A percentile compares a stretch with the other conserved stretches of the same genome.
Conservation (phyloP, 2,888 invertebrate genomes). For the Lepidonotus clava region DNA sequence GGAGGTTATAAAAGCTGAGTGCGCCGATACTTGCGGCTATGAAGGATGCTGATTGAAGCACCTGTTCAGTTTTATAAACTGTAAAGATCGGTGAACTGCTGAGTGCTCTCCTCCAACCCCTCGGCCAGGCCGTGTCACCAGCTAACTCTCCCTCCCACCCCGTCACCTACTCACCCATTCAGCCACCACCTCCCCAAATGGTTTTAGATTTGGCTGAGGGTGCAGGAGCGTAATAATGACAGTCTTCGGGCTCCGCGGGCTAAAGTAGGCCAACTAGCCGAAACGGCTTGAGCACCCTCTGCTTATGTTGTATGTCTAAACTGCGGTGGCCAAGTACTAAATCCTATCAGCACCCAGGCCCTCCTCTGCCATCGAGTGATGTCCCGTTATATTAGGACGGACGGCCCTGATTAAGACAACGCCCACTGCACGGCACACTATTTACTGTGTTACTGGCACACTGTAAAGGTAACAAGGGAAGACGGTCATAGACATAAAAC, state of each 20-base stretch:
- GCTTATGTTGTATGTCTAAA: constrained; percentile 26
- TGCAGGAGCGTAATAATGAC: constrained; percentile 46
- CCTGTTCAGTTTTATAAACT: constrained; percentile 15
- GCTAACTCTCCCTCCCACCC: neutral
- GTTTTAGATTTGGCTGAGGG: neutral
- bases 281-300: constrained; percentile 24
- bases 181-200: neutral
- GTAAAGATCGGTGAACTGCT: neutral
- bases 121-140: neutral
- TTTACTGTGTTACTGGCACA: no score
- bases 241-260: neutral
- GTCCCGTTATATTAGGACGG: constrained; percentile 4
- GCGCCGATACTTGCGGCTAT: neutral
- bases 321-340: neutral
- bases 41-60: neutral
- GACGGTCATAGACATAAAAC: no score
- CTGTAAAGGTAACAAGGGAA: no score
- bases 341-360: neutral
- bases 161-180: neutral
- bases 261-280: constrained; percentile 34
- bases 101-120: neutral
- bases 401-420: neutral
- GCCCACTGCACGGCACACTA: neutral
- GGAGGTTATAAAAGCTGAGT: constrained; percentile 15
- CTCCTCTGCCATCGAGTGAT: constrained; percentile 10